Evolutionary conservation across 1,140 invertebrate genomes (phyloP).

Genomic region (Episyrphus balteatus): DNA sequence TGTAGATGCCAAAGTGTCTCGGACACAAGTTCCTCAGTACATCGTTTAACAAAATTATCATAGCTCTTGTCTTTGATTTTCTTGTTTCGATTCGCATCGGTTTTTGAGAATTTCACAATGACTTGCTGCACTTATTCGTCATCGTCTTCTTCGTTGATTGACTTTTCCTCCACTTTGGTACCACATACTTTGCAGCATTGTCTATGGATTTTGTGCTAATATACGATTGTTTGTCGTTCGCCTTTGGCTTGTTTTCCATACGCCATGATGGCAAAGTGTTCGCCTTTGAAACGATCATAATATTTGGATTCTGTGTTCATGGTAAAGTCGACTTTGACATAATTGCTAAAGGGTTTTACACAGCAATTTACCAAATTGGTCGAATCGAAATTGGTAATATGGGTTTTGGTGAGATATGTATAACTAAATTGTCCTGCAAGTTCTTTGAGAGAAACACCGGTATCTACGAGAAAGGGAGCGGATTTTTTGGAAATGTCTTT

Average conservation of each 20-base stretch:
- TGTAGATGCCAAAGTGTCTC: slow-evolving; percentile 48
- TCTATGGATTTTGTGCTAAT: slow-evolving; percentile 40
- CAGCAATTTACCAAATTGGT: slow-evolving; percentile 47
- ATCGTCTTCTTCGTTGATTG: slow-evolving; percentile 50
- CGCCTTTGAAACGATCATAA: slow-evolving; percentile 63
- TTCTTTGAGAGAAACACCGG: slow-evolving; percentile 72
- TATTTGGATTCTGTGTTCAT: slow-evolving; percentile 56
- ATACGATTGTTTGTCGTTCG: slow-evolving; percentile 33
- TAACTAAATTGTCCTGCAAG: slow-evolving; percentile 59
- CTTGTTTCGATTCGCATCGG: slow-evolving; percentile 63
- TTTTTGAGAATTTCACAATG: slow-evolving; percentile 73
- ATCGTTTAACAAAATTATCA: slow-evolving; percentile 56
- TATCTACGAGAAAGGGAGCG: too few relatives aligned
- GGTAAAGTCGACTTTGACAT: slow-evolving; percentile 60
- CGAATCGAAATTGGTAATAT: slow-evolving; percentile 45
- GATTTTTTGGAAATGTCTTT: too few relatives aligned
- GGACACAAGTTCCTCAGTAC: slow-evolving; percentile 68
- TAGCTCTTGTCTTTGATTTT: slow-evolving; percentile 65
- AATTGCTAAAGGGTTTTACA: slow-evolving; percentile 61
- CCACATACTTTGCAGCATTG: slow-evolving; percentile 52
- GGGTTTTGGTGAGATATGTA: slow-evolving; percentile 65
- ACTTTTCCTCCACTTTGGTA: slow-evolving; percentile 49
- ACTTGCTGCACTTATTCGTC: slow-evolving; percentile 44
- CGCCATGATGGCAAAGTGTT: slow-evolving; percentile 64
- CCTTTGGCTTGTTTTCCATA: slow-evolving; percentile 54